phyloP scores from a whole-genome alignment of 2,888 invertebrate species.

The Graphium colonna region DNA sequence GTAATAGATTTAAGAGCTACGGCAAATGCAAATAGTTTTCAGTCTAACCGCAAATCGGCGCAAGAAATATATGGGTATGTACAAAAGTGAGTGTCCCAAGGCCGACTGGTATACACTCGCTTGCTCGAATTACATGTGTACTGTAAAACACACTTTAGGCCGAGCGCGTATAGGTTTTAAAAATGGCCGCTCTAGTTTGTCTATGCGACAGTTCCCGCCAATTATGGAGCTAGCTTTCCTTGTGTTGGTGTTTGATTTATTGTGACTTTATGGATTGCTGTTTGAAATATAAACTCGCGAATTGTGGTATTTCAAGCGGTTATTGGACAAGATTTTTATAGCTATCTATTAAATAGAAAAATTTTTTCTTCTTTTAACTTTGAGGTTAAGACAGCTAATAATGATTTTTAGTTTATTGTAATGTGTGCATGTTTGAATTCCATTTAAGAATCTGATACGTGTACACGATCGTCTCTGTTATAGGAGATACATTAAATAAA shows the following conservation, averaged over 20 bases:
- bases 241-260: constrained; percentile 29
- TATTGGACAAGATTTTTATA: not conserved
- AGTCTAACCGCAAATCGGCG: constrained; percentile 22
- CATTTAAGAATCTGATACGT: too few species aligned
- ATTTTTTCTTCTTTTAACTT: not conserved
- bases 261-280: constrained; percentile 10
- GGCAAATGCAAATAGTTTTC: constrained; percentile 7
- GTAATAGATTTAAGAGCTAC: constrained; percentile 14
- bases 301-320: constrained; percentile 5
- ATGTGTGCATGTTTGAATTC: too few species aligned
- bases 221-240: constrained; percentile 33
- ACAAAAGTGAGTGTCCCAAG: constrained; percentile 39
- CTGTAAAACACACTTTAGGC: constrained; percentile 30
- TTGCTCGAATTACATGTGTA: constrained; percentile 26
- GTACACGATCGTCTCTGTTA: too few species aligned
- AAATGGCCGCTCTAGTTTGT: constrained; percentile 1
- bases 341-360: not conserved
- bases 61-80: constrained; percentile 24
- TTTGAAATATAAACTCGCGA: constrained; percentile 8
- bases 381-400: not conserved
- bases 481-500: too few species aligned
- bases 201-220: constrained; percentile 21
- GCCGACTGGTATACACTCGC: constrained; percentile 29
- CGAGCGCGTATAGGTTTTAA: constrained; percentile 20
- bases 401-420: too few species aligned